Percentiles rank a stretch among this genome's conserved stretches.
phyloP scores from a whole-genome alignment of 2,888 invertebrate genomes.

The Drosophila neonasuta region DNA sequence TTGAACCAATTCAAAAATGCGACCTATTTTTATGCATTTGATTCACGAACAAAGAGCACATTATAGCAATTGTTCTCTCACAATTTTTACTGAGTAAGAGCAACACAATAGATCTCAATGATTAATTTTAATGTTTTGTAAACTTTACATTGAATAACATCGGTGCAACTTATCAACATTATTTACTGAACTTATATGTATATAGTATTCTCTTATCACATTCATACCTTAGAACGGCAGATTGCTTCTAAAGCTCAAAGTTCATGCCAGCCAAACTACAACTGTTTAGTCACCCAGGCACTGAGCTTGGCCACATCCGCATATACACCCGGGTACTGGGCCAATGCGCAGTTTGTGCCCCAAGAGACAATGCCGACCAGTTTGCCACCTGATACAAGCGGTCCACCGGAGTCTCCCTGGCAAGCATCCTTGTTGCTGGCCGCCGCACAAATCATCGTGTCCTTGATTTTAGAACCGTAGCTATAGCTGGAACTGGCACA shows the following conservation, averaged over 20 bases:
- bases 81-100: too few species aligned
- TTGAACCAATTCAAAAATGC: too few species aligned
- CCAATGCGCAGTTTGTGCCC: slow-evolving; percentile 71
- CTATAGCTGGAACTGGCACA: slow-evolving; percentile 82
- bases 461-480: slow-evolving; percentile 56
- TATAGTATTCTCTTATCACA: neutral
- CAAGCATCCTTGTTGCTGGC: slow-evolving; percentile 70
- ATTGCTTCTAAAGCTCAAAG: neutral
- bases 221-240: slow-evolving; percentile 11
- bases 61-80: too few species aligned
- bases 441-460: slow-evolving; percentile 73
- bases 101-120: too few species aligned
- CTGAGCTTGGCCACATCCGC: slow-evolving; percentile 64
- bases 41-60: too few species aligned
- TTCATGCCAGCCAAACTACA: slow-evolving; percentile 2
- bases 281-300: slow-evolving; percentile 57
- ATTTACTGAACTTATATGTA: too few species aligned
- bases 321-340: slow-evolving; percentile 75
- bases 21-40: too few species aligned
- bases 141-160: too few species aligned
- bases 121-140: too few species aligned
- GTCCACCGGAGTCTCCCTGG: slow-evolving; percentile 79
- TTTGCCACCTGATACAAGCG: slow-evolving; percentile 61
- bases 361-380: slow-evolving; percentile 78
- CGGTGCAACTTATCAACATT: too few species aligned